Evolutionary conservation across 2,113 vertebrate genomes (phyloP).

Genomic region (Desmodus rotundus): DNA sequence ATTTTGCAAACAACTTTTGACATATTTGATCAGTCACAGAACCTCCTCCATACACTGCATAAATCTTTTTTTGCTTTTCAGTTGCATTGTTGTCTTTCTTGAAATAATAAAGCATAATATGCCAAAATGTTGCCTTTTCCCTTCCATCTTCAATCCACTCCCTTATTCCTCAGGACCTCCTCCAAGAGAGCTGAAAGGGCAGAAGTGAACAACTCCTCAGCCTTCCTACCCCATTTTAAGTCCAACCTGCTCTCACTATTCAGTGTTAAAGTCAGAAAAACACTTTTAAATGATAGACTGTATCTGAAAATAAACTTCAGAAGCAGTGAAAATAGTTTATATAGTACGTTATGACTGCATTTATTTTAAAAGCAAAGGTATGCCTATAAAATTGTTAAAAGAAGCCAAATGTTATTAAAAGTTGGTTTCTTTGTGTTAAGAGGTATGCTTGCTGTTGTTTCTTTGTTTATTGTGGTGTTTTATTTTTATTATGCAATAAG

Average conservation of each 20-base stretch:
- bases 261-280: not conserved
- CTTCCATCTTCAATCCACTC: too few relatives aligned
- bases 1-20: too few relatives aligned
- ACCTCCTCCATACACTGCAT: too few relatives aligned
- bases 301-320: not conserved
- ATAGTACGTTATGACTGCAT: not conserved
- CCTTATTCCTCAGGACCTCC: not conserved
- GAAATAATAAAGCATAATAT: too few relatives aligned
- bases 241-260: not conserved
- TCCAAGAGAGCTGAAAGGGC: not conserved
- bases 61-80: too few relatives aligned
- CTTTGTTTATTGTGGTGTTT: not conserved
- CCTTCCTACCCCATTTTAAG: not conserved
- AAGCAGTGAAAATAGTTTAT: not conserved
- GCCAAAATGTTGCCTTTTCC: too few relatives aligned
- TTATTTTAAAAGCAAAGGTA: slow-evolving; percentile 6
- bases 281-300: not conserved
- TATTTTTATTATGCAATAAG: not conserved
- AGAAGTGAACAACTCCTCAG: not conserved
- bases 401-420: not conserved
- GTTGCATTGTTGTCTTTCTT: too few relatives aligned
- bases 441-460: not conserved
- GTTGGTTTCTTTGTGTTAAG: not conserved
- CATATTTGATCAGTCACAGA: too few relatives aligned
- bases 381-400: not conserved